Conservation (phyloP, 2,797 vertebrate species). For the Anguilla obscura region DNA sequence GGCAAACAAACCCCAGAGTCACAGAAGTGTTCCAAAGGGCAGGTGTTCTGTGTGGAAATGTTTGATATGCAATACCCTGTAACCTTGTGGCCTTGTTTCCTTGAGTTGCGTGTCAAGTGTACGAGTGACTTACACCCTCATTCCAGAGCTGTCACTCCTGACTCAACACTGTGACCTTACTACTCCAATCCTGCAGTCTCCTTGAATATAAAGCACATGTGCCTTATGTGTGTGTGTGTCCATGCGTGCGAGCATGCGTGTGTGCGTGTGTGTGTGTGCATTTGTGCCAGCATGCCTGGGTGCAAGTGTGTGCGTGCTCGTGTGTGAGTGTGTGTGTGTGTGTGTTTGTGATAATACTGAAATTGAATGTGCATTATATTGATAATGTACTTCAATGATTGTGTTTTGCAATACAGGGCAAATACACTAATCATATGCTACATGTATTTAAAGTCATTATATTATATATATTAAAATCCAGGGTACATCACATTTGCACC, state of each 20-base stretch:
- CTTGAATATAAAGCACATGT: constrained; percentile 74
- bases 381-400: background rate
- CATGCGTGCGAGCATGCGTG: constrained; percentile 35
- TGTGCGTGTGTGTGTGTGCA: constrained; percentile 57
- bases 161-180: constrained; percentile 72
- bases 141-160: constrained; percentile 77
- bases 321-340: constrained; percentile 56
- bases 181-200: constrained; percentile 64
- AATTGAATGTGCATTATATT: background rate
- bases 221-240: constrained; percentile 51
- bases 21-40: constrained; percentile 13
- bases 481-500: background rate
- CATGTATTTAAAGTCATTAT: background rate
- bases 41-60: constrained; percentile 19
- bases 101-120: constrained; percentile 54
- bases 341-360: background rate
- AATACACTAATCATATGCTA: background rate
- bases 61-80: constrained; percentile 40
- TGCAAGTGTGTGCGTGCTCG: constrained; percentile 28
- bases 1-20: background rate
- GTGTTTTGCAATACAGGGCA: background rate
- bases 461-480: background rate
- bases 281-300: background rate
- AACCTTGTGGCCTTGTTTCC: constrained; percentile 54
- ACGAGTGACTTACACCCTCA: constrained; percentile 75